Evolutionary conservation across 2,888 invertebrate genomes (phyloP), one percentile per base, ranked within the genome.

Genomic region (Drosophila paranaensis): DNA sequence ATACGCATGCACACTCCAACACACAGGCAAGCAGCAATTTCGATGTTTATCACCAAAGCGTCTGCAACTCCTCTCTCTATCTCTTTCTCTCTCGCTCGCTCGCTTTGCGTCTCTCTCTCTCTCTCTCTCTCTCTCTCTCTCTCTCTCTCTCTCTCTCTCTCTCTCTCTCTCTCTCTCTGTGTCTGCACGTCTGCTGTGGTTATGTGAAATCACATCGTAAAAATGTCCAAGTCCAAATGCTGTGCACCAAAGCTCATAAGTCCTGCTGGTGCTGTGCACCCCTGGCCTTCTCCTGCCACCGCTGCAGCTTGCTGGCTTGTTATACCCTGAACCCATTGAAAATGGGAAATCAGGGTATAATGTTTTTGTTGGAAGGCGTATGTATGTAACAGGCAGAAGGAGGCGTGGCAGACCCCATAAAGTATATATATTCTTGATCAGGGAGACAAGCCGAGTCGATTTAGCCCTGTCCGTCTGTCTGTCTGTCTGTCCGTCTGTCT

Each of bases 191-290:
- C 87, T 88, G 87, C 79, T 86, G 90, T 83, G 89, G 86, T 86
- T 90, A 88, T 87, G 90, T 79, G 89, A 91, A 91, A 89, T 90
- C 89, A 89, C 83, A 88, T 91, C 91, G 91, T 91, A 91, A 91
- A 91, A 91, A 89, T 89, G 89, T 90, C 88, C 88, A 88, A 90
- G 89, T 89, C 88, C 85, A 88, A 90, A 90, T 88, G 84, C 82
- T 79, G 76, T 60, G 65, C 65, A 64, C 82, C 78, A 88, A 91
- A 91, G 91, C 91, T 88, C 89, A 90, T 90, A 91, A 91, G 91
- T 89, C 88, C 82, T 80, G 68, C 63, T 57, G 55, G 46, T 58
- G 40, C 71, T 25, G 30, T 35, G 16, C 33, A 16, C 62, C 27
- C 30, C 57, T 39, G 25, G 35, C n/a, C 11, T 6, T 2, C 42